These are phyloP conservation scores for Ictalurus furcatus DNA, from an alignment of 2,113 vertebrate genomes.

Conservation along the genomic window DNA sequence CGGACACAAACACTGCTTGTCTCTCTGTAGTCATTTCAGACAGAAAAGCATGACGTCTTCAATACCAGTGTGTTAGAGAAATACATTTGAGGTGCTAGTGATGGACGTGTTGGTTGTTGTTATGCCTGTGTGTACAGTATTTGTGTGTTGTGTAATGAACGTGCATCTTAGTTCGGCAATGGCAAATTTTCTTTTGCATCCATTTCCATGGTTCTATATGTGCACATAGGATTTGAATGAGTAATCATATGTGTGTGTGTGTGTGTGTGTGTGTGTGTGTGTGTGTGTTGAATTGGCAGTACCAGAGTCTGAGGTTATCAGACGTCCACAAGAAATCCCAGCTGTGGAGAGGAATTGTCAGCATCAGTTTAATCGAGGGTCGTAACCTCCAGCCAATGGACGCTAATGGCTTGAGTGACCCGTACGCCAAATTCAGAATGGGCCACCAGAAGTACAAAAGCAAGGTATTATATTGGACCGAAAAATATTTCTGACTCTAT, in stretches of 20 bases:
- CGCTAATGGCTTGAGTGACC: conserved; percentile 88
- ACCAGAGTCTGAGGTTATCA: conserved; percentile 89
- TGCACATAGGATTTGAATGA: neutral
- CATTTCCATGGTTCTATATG: neutral
- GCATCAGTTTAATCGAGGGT: conserved; percentile 91
- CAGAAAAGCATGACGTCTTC: neutral
- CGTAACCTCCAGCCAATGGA: conserved; percentile 90
- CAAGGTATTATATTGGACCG: conserved; percentile 78
- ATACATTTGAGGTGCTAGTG: neutral
- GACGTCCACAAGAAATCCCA: conserved; percentile 91
- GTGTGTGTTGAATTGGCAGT: conserved; percentile 72
- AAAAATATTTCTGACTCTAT: neutral
- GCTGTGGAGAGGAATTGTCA: conserved; percentile 95
- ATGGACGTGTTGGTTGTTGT: neutral
- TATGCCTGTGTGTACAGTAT: conserved; percentile 13
- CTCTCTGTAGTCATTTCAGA: neutral
- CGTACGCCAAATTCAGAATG: conserved; percentile 92
- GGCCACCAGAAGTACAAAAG: conserved; percentile 98
- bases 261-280: conserved; percentile 45
- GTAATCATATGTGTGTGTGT: conserved; percentile 5
- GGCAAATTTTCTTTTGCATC: neutral
- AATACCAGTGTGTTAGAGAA: neutral
- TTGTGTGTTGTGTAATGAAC: neutral
- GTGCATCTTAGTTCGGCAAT: neutral
- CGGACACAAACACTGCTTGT: neutral